These are phyloP conservation scores for Philotrypesis tridentata DNA, from an alignment of 1,140 invertebrate species.

Conservation along the genomic window DNA sequence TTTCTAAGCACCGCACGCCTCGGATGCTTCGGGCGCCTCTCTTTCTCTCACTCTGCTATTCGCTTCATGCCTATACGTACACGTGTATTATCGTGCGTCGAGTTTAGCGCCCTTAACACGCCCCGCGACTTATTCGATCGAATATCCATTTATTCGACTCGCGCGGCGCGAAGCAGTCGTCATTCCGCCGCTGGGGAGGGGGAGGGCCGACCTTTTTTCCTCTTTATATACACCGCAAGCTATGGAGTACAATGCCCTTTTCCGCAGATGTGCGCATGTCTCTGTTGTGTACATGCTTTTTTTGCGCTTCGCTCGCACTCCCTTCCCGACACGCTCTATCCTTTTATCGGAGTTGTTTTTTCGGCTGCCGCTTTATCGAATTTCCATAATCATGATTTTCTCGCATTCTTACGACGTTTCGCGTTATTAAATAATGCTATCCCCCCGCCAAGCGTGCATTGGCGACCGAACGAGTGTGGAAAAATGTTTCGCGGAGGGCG, in stretches of 20 bases:
- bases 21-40: not conserved
- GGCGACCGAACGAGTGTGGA: too few species aligned
- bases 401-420: too few species aligned
- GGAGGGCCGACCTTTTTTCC: not conserved
- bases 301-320: not conserved
- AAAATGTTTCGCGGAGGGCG: too few species aligned
- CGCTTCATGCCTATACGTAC: not conserved
- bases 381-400: too few species aligned
- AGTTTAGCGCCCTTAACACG: conserved; percentile 30
- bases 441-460: too few species aligned
- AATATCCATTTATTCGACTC: conserved; percentile 35
- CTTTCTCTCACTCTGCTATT: not conserved
- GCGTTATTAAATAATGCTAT: too few species aligned
- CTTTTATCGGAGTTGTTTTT: not conserved
- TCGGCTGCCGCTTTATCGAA: too few species aligned
- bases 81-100: not conserved
- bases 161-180: not conserved
- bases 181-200: too few species aligned
- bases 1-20: conserved; percentile 36
- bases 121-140: conserved; percentile 9
- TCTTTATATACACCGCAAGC: not conserved
- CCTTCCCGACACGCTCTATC: not conserved
- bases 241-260: conserved; percentile 8
- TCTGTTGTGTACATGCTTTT: not conserved
- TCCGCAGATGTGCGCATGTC: not conserved